phyloP scores from a whole-genome alignment of 2,888 invertebrate species.

The Sminthurinus aureus region DNA sequence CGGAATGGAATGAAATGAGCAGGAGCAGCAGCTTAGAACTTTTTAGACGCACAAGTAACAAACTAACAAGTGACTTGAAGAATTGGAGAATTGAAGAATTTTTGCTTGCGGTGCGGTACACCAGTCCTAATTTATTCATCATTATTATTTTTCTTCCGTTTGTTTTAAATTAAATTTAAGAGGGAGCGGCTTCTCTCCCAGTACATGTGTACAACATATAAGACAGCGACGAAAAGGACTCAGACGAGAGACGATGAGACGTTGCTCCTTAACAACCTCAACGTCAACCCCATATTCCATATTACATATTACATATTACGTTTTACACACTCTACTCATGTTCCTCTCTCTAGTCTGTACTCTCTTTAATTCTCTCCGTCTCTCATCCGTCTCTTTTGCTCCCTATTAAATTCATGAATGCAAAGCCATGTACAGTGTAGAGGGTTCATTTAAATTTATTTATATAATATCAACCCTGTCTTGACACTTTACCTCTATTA shows the following conservation, averaged over 20 bases:
- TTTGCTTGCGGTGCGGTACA: neutral
- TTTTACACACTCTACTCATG: neutral
- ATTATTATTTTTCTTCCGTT: slow-evolving; percentile 41
- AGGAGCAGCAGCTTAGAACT: neutral
- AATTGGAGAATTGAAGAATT: neutral
- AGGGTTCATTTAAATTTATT: slow-evolving; percentile 14
- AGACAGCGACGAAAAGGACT: neutral
- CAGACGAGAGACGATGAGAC: neutral
- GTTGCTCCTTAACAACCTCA: neutral
- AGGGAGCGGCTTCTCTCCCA: slow-evolving; percentile 23
- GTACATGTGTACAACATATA: too few relatives aligned
- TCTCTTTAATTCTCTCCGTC: neutral
- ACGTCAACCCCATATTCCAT: neutral
- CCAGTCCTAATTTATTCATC: slow-evolving; percentile 32
- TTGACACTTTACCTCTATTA: slow-evolving; percentile 24
- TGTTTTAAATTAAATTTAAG: slow-evolving; percentile 43
- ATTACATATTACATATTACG: too few relatives aligned
- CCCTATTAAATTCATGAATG: neutral
- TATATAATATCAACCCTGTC: neutral
- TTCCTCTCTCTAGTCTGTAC: neutral
- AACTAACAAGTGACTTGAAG: slow-evolving; percentile 5
- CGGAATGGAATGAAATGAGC: neutral
- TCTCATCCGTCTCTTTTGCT: neutral
- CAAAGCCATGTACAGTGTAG: too few relatives aligned
- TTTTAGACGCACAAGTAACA: neutral